Evolutionary conservation across 1,140 invertebrate genomes (phyloP), one percentile per base, ranked within the genome.

Genomic region (Asobara japonica): DNA sequence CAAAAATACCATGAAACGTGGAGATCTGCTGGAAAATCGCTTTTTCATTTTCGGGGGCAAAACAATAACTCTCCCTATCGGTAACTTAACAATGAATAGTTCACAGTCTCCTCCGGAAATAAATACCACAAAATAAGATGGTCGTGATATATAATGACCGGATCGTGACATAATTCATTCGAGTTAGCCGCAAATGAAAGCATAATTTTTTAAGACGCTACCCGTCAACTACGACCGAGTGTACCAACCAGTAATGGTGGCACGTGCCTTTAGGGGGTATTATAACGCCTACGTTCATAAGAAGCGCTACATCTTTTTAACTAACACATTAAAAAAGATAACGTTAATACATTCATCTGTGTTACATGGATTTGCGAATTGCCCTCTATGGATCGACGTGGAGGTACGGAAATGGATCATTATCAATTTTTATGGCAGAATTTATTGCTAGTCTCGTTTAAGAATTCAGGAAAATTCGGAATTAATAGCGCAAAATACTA

Each of bases 341-440:
- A 31, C 25, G 29, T 31, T 30, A 62, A 62, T 27, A 36, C 30
- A 51, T 62, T 64, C 56, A 62, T 67, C 74, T 74, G 69, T 69
- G 74, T 74, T 75, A 75, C 66, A 84, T 81, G 77, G 78, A 83
- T 85, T 85, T 85, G 82, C 83, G 82, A 85, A 84, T 78, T 75
- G 74, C 82, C 81, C 80, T 80, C 83, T 80, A 79, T 81, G 81
- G 80, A 83, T 83, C 82, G 82, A 84, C 78, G 79, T 80, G 71
- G 74, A 77, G 74, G 62, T 70, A 78, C 83, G 83, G 82, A 84
- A 82, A 82, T 84, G 75, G 79, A 80, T 78, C 78, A 82, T 83
- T 82, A 78, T 78, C 74, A 74, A 69, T 72, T 66, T 72, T 72
- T n/a, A 62, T n/a, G 10, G 71, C 62, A 77, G 75, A 78, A 78